Evolutionary conservation across 2,113 vertebrate genomes (phyloP), one percentile per base, ranked within the genome.

Genomic region (Cephalopterus ornatus): DNA sequence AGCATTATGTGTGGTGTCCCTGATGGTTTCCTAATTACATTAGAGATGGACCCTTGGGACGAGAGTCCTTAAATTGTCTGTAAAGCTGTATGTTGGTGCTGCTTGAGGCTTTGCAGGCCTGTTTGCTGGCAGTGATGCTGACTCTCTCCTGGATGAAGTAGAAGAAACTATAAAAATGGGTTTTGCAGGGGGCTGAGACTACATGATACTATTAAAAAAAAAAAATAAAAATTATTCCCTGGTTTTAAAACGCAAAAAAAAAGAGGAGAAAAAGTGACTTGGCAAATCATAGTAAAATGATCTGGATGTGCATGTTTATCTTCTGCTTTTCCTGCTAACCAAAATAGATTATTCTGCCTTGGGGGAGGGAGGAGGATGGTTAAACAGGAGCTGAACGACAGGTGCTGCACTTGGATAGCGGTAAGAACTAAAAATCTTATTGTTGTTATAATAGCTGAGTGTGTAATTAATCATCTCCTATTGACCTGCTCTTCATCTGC

Each of bases 391-490:
- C 92, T 94, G 89, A 96, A 94, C 0, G 24, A 85, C 85, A 91
- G 94, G 75, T 11, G 2, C 53, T 50, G 80, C 75, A n/a, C 71
- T 79, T 58, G 27, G 67, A 82, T 72, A 89, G 87, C 26, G 1
- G 62, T 71, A 59, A 55, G 65, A 89, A 93, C 81, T 84, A 85
- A 88, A 71, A 85, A 77, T 93, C 83, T 95, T 73, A 82, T 58
- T 95, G 96, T 79, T 96, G 61, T 65, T 91, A 85, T 96, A 97
- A 94, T 94, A 67, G 72, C 77, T 73, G 85, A 90, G 85, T 76
- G 85, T 95, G 93, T 81, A 91, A 88, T 95, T 97, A 97, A 97
- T 97, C 90, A 95, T 93, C 94, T 96, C 32, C 4, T 95, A 97
- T 97, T 96, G 97, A 97, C 96, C 50, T 95, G 85, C n/a, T 70